Evolutionary conservation across 1,140 invertebrate species (phyloP).

Genomic region (Drosophila seguyi): DNA sequence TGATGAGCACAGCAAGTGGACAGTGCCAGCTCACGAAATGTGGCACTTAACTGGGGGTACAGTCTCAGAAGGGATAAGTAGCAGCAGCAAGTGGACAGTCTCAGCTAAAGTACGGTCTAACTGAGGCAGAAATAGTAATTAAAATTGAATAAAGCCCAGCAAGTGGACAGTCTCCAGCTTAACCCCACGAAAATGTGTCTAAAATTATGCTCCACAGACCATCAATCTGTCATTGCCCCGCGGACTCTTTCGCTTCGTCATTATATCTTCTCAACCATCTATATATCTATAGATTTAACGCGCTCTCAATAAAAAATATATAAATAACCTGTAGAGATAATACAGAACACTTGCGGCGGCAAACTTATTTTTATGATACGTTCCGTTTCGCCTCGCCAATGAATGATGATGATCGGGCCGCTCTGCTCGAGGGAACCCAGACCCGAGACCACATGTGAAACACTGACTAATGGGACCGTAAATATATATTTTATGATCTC

Average conservation of each 20-base stretch:
- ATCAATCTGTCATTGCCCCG: background rate
- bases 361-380: conserved; percentile 35
- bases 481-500: conserved; percentile 38
- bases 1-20: no score
- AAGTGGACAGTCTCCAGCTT: no score
- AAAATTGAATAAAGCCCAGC: no score
- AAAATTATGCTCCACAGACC: conserved; percentile 10
- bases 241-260: background rate
- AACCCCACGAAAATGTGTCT: background rate
- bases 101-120: no score
- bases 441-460: conserved; percentile 18
- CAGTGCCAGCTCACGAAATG: no score
- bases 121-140: no score
- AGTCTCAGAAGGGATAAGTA: no score
- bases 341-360: background rate
- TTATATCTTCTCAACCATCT: background rate
- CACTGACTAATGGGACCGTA: conserved; percentile 22
- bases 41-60: no score
- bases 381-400: conserved; percentile 1
- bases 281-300: conserved; percentile 32
- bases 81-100: no score
- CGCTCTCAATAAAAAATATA: conserved; percentile 52
- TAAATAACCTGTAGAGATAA: conserved; percentile 45
- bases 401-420: conserved; percentile 3
- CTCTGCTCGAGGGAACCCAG: background rate